phyloP scores from a whole-genome alignment of 35 echinoderm and acorn worm genomes.

The Hemicentrotus pulcherrimus region DNA sequence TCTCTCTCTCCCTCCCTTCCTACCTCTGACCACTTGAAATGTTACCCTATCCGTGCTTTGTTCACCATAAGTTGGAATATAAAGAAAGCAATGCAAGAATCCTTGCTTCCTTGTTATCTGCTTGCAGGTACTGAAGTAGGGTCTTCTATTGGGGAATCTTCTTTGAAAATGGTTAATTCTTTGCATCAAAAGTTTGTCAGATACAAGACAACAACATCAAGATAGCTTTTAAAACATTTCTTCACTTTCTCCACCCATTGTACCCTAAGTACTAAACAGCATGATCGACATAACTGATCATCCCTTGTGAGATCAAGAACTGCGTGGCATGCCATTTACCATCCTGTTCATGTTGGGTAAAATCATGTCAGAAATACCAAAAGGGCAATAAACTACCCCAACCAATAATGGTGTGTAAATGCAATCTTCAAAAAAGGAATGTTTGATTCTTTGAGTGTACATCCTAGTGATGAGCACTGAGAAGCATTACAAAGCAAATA shows the following conservation, averaged over 20 bases:
- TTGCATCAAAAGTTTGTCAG: background rate
- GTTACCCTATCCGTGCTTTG: background rate
- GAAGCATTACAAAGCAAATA: background rate
- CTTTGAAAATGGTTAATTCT: background rate
- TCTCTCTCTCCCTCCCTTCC: background rate
- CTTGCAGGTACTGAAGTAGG: background rate
- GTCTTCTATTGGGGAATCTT: background rate
- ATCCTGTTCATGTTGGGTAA: too few species aligned
- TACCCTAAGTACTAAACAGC: background rate
- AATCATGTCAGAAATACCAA: background rate
- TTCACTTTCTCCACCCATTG: background rate
- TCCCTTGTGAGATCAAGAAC: background rate
- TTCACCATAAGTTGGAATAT: background rate
- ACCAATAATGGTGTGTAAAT: background rate
- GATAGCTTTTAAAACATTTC: background rate
- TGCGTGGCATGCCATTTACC: background rate
- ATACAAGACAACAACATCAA: background rate
- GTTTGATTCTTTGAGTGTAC: background rate
- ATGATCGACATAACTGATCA: background rate
- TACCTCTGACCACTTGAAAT: background rate
- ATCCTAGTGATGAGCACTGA: too few species aligned
- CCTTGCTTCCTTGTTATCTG: background rate
- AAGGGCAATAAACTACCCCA: background rate
- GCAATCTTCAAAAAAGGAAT: background rate
- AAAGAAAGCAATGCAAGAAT: background rate